Percentiles rank a stretch among this genome's conserved stretches.
phyloP scores from a whole-genome alignment of 2,888 invertebrate species.

The Pristionchus exspectatus region DNA sequence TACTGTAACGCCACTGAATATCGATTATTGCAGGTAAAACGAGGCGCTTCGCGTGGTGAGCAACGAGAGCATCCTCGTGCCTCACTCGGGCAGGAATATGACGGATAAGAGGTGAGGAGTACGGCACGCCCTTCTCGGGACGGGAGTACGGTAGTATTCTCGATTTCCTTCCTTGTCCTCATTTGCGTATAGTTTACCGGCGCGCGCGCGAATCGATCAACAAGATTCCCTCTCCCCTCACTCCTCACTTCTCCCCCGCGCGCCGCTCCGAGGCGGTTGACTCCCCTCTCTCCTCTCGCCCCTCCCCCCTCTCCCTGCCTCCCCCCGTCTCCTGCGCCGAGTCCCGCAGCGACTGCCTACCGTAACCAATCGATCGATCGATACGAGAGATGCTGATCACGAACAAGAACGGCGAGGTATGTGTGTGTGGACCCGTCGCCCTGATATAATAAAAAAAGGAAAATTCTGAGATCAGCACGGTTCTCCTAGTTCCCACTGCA shows the following conservation, averaged over 20 bases:
- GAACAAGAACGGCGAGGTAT: slow-evolving; percentile 7
- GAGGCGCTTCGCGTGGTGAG: too few relatives aligned
- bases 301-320: not conserved
- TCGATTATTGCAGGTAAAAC: too few relatives aligned
- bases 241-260: not conserved
- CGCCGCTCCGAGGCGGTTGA: slow-evolving; percentile 7
- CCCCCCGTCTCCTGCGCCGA: not conserved
- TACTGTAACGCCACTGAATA: too few relatives aligned
- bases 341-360: slow-evolving; percentile 5
- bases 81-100: too few relatives aligned
- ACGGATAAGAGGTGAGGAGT: too few relatives aligned
- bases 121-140: too few relatives aligned
- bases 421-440: too few relatives aligned
- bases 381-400: slow-evolving; percentile 29
- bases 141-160: too few relatives aligned
- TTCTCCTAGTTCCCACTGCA: too few relatives aligned
- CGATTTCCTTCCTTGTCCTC: not conserved
- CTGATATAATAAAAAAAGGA: too few relatives aligned
- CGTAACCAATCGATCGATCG: not conserved
- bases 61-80: too few relatives aligned
- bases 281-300: not conserved
- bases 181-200: not conserved
- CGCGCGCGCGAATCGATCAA: not conserved
- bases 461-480: too few relatives aligned
- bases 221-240: not conserved